These are phyloP conservation scores for Phaethornis superciliosus DNA, from an alignment of 2,113 vertebrate species.

Conservation along the genomic window DNA sequence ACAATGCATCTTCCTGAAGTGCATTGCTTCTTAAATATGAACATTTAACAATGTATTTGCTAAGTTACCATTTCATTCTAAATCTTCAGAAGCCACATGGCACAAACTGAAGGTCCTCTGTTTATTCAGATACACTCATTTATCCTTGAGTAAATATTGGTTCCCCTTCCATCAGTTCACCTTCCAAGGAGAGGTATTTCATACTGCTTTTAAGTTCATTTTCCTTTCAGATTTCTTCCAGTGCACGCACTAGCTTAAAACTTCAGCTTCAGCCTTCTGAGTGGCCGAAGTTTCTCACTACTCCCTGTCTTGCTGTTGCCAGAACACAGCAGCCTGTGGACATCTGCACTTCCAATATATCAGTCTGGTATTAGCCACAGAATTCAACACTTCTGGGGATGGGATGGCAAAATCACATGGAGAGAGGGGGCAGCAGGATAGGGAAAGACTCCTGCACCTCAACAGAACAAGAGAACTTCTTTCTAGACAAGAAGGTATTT, in stretches of 20 bases:
- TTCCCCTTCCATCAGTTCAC: neutral
- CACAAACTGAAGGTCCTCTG: neutral
- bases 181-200: neutral
- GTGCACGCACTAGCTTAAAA: neutral
- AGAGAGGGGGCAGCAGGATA: neutral
- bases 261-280: neutral
- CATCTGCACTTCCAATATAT: neutral
- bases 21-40: neutral
- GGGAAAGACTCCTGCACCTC: neutral
- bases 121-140: neutral
- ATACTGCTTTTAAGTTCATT: neutral
- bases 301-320: neutral
- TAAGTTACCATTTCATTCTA: neutral
- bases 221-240: neutral
- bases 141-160: neutral
- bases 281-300: rapidly evolving
- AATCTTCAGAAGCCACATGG: neutral
- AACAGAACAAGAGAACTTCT: neutral
- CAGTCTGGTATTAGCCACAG: neutral
- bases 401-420: neutral
- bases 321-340: neutral
- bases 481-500: neutral
- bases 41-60: conserved; percentile 11
- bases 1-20: neutral
- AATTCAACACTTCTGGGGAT: neutral